Evolutionary conservation across 2,888 invertebrate genomes (phyloP).

Genomic region (Idaea dimidiata): DNA sequence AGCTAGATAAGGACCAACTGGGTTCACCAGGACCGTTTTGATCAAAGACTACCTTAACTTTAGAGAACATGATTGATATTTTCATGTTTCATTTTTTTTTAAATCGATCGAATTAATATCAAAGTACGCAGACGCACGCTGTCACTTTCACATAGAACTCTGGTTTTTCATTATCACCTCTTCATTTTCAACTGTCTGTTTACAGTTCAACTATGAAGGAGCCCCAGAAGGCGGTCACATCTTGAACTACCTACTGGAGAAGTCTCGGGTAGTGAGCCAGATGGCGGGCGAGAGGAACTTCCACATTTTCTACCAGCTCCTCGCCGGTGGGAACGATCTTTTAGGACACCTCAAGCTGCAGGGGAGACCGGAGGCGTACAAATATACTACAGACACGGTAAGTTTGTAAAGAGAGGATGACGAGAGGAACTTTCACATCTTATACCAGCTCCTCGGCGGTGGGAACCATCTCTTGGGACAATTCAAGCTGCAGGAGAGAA

Average conservation of each 20-base stretch:
- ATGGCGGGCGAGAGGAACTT: conserved; percentile 92
- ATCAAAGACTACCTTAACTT: no score
- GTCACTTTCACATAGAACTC: no score
- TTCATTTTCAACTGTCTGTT: neutral
- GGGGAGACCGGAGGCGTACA: conserved; percentile 85
- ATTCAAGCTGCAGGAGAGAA: conserved; percentile 84
- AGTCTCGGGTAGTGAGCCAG: conserved; percentile 93
- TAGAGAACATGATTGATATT: no score
- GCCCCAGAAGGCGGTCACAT: conserved; percentile 93
- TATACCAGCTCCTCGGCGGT: conserved; percentile 92
- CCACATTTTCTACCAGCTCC: conserved; percentile 94
- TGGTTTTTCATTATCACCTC: neutral
- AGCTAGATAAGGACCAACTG: no score
- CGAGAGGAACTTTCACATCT: conserved; percentile 95
- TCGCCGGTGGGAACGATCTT: conserved; percentile 86
- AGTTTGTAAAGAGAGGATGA: no score
- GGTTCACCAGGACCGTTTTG: no score
- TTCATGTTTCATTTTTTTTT: no score
- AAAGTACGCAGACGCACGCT: no score
- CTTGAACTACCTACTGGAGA: conserved; percentile 93
- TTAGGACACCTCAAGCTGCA: conserved; percentile 85
- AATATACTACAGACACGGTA: conserved; percentile 89
- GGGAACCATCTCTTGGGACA: conserved; percentile 83
- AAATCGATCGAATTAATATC: no score
- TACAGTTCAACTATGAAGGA: conserved; percentile 87